Percentiles rank a stretch among this genome's conserved stretches.
These are phyloP conservation scores for Branchinecta lynchi DNA, from an alignment of 1,140 invertebrate genomes.

Conservation along the genomic window DNA sequence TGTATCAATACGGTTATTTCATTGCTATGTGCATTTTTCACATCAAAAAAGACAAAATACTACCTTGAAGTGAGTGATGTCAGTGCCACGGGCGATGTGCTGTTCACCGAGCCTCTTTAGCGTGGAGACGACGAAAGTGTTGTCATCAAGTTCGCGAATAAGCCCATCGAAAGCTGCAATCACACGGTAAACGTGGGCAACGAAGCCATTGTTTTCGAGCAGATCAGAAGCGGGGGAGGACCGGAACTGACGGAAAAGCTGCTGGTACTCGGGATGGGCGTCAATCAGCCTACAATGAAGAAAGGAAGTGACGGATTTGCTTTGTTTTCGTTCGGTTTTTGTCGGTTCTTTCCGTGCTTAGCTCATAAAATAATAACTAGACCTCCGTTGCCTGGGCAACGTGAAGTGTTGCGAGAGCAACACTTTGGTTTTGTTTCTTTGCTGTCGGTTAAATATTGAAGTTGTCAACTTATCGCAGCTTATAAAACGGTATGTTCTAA, in stretches of 20 bases:
- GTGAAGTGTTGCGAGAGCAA: background rate
- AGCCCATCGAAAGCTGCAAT: constrained; percentile 28
- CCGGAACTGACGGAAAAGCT: constrained; percentile 42
- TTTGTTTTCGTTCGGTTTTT: background rate
- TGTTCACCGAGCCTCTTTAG: background rate
- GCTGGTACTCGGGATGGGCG: constrained; percentile 41
- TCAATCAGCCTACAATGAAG: constrained; percentile 40
- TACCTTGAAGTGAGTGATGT: constrained; percentile 15
- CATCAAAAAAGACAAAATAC: background rate
- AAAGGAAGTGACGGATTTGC: too few species aligned
- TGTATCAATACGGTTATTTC: too few species aligned
- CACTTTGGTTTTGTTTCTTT: too few species aligned
- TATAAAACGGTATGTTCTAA: too few species aligned
- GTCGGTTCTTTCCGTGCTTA: background rate
- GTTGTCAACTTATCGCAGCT: too few species aligned
- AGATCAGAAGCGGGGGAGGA: constrained; percentile 40
- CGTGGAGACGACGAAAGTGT: constrained; percentile 1
- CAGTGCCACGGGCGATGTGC: constrained; percentile 11
- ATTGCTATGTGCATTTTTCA: too few species aligned
- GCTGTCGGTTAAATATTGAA: too few species aligned
- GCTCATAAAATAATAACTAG: background rate
- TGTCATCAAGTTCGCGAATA: constrained; percentile 7
- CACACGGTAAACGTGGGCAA: constrained; percentile 49
- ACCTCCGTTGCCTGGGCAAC: background rate
- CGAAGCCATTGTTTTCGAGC: constrained; percentile 40